A percentile compares a stretch with the other conserved stretches of the same genome.
These are phyloP conservation scores for Brachyopa scutellaris DNA, from an alignment of 2,888 invertebrate species.

Conservation along the genomic window DNA sequence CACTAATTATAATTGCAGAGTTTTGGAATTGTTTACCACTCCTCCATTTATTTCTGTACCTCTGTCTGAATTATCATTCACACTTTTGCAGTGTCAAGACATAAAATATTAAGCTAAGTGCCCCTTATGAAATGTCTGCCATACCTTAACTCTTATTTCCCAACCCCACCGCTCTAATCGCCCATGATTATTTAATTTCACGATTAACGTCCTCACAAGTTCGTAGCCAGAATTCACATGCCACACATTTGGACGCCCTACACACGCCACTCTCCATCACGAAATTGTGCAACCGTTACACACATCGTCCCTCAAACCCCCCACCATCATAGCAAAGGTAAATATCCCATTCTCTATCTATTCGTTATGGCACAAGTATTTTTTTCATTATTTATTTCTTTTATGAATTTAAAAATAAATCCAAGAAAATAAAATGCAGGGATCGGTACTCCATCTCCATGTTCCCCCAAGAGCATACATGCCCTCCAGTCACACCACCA, in stretches of 20 bases:
- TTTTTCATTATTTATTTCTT: constrained; percentile 4
- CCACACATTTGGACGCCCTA: constrained; percentile 16
- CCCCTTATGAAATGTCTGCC: not conserved
- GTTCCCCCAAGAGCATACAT: constrained; percentile 50
- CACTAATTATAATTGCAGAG: too few relatives aligned
- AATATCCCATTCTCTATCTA: constrained; percentile 27
- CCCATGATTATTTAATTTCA: constrained; percentile 37
- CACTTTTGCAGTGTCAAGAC: too few relatives aligned
- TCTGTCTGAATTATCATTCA: too few relatives aligned
- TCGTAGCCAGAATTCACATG: constrained; percentile 15
- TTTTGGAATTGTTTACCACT: too few relatives aligned
- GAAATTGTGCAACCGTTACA: constrained; percentile 51
- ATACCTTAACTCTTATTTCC: not conserved
- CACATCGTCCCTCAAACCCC: not conserved
- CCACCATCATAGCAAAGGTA: constrained; percentile 11
- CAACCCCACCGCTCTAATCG: constrained; percentile 9
- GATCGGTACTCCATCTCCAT: constrained; percentile 43
- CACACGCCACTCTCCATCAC: constrained; percentile 7
- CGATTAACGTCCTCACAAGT: constrained; percentile 16
- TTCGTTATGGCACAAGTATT: too few relatives aligned
- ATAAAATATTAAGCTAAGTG: too few relatives aligned
- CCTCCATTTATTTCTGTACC: too few relatives aligned
- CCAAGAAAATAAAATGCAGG: constrained; percentile 65
- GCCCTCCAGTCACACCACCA: constrained; percentile 45
- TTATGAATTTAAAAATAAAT: constrained; percentile 62